Conservation (phyloP, 2,113 vertebrate species). For the Chaenocephalus aceratus region DNA sequence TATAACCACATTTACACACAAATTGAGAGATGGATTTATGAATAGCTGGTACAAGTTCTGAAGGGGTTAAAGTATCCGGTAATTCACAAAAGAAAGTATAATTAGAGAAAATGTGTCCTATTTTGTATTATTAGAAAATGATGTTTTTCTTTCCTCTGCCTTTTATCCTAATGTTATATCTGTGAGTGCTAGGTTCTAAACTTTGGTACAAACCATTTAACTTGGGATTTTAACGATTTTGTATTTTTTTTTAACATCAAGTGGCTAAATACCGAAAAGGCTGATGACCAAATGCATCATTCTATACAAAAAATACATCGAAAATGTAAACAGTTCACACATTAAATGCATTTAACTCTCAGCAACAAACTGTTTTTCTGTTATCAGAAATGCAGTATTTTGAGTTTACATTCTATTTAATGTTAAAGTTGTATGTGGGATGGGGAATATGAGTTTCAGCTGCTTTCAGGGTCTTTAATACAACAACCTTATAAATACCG, state of each 20-base stretch:
- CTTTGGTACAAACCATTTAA: not conserved
- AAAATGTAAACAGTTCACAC: not conserved
- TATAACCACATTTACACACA: not conserved
- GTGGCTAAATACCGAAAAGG: not conserved
- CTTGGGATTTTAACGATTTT: not conserved
- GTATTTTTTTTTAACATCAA: constrained; percentile 3
- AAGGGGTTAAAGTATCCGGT: not conserved
- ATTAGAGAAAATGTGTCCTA: not conserved
- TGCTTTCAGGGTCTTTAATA: constrained; percentile 17
- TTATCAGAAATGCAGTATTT: not conserved
- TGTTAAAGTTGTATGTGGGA: constrained; percentile 2
- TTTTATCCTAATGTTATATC: not conserved
- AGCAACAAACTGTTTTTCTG: not conserved
- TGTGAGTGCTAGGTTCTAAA: too few relatives aligned
- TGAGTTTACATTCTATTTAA: constrained; percentile 12
- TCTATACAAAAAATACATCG: constrained; percentile 8
- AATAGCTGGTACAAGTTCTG: not conserved
- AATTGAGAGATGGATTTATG: not conserved
- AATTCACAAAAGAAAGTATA: not conserved
- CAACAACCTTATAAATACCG: constrained; percentile 26
- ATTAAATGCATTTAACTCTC: not conserved
- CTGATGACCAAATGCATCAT: not conserved
- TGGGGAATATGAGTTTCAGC: not conserved
- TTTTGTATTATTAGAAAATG: not conserved
- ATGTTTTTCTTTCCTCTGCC: too few relatives aligned